phyloP scores from a whole-genome alignment of 1,140 invertebrate genomes.

The Halesus radiatus region DNA sequence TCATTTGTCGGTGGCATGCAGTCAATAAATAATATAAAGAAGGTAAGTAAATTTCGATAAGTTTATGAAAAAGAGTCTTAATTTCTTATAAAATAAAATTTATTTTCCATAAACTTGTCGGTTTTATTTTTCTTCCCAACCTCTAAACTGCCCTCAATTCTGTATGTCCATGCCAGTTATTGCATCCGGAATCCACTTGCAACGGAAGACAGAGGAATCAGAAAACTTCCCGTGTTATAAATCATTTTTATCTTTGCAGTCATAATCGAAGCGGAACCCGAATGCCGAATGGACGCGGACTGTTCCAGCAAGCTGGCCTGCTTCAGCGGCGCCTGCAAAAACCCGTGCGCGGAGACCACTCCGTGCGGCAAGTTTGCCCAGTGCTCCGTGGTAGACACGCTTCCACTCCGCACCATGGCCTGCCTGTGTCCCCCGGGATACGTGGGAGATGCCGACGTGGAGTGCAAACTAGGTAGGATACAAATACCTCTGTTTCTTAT shows the following conservation, averaged over 20 bases:
- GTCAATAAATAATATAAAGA: too few species aligned
- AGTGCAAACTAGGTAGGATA: slow-evolving; percentile 81
- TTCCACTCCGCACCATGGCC: slow-evolving; percentile 89
- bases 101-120: too few species aligned
- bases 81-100: too few species aligned
- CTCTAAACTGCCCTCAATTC: too few species aligned
- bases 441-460: slow-evolving; percentile 86
- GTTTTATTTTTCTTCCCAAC: too few species aligned
- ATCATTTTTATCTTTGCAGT: slow-evolving; percentile 66
- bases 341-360: slow-evolving; percentile 84
- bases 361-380: slow-evolving; percentile 86
- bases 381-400: slow-evolving; percentile 86
- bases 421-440: slow-evolving; percentile 87
- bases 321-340: slow-evolving; percentile 83
- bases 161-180: too few species aligned
- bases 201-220: too few species aligned
- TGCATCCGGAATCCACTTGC: too few species aligned
- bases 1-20: too few species aligned
- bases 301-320: slow-evolving; percentile 89
- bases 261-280: slow-evolving; percentile 65
- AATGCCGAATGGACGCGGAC: slow-evolving; percentile 86
- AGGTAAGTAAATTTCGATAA: too few species aligned
- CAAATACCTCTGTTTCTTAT: too few species aligned
- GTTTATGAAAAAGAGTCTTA: too few species aligned
- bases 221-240: background rate